A percentile compares a stretch with the other conserved stretches of the same genome.
Conservation (phyloP, 53 echinoderm and acorn worm genomes). For the Hippasteria phrygiana region DNA sequence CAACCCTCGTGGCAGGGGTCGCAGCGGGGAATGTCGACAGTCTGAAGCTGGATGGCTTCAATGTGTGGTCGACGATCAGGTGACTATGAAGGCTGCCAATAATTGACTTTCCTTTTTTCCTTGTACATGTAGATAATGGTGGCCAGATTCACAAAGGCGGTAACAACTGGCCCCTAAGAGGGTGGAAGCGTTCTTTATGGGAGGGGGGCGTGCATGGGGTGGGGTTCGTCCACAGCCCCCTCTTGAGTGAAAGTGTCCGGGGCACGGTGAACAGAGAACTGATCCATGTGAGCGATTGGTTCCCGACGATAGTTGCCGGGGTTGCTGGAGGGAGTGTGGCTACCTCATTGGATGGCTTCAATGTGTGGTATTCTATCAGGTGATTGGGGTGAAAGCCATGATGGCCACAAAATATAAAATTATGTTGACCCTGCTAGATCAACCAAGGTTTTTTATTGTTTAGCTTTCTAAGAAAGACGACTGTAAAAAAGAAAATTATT, state of each 20-base stretch:
- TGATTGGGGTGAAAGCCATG: not conserved
- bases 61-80: conserved; percentile 78
- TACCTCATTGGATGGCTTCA: conserved; percentile 77
- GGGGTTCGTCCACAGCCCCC: conserved; percentile 57
- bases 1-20: conserved; percentile 81
- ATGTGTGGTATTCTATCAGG: conserved; percentile 85
- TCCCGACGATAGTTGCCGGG: conserved; percentile 86
- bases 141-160: conserved; percentile 23
- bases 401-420: no score
- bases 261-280: conserved; percentile 56
- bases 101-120: no score
- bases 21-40: conserved; percentile 68
- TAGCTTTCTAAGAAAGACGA: no score
- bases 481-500: no score
- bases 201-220: conserved; percentile 66
- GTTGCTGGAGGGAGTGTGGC: conserved; percentile 78
- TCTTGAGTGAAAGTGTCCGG: conserved; percentile 2
- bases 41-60: conserved; percentile 79
- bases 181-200: conserved; percentile 35
- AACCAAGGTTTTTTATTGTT: no score
- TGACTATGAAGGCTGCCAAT: not conserved
- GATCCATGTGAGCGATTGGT: conserved; percentile 97
- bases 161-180: conserved; percentile 68
- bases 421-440: no score
- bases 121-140: conserved; percentile 40